A percentile compares a stretch with the other conserved stretches of the same genome.
Evolutionary conservation across 1,140 invertebrate genomes (phyloP).

Genomic region (Drosophila micromelanica): DNA sequence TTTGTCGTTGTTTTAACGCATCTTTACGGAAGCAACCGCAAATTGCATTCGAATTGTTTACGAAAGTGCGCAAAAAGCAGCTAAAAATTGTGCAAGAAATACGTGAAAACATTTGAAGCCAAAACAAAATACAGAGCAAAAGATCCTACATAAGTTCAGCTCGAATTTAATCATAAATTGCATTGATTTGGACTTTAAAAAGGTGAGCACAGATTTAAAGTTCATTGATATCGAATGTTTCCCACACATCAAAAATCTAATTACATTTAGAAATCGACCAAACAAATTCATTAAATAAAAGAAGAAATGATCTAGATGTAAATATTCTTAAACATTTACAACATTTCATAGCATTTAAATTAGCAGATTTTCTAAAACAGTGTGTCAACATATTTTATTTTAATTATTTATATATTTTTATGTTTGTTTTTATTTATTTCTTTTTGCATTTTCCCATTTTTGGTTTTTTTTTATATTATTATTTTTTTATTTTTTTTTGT

Average conservation of each 20-base stretch:
- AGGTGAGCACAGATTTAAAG: background rate
- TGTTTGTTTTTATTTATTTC: no score
- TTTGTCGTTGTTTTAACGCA: constrained; percentile 16
- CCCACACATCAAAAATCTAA: no score
- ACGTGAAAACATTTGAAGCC: constrained; percentile 22
- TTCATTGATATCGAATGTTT: background rate
- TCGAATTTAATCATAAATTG: constrained; percentile 6
- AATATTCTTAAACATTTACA: no score
- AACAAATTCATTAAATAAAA: background rate
- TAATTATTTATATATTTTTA: no score
- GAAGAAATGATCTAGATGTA: no score
- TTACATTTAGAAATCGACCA: no score
- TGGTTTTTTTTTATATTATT: no score
- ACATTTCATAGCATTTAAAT: no score
- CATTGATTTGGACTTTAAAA: constrained; percentile 12
- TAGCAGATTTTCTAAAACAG: no score
- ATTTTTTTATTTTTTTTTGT: no score
- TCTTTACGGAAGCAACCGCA: constrained; percentile 50
- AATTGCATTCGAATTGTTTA: constrained; percentile 62
- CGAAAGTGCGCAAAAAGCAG: constrained; percentile 45
- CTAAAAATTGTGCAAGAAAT: constrained; percentile 1
- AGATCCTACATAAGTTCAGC: background rate
- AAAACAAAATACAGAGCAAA: constrained; percentile 1
- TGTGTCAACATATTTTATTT: no score
- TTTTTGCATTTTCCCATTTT: no score